Base-by-base conservation (phyloP, 2,797 vertebrate species). In the Hemitrygon akajei region DNA sequence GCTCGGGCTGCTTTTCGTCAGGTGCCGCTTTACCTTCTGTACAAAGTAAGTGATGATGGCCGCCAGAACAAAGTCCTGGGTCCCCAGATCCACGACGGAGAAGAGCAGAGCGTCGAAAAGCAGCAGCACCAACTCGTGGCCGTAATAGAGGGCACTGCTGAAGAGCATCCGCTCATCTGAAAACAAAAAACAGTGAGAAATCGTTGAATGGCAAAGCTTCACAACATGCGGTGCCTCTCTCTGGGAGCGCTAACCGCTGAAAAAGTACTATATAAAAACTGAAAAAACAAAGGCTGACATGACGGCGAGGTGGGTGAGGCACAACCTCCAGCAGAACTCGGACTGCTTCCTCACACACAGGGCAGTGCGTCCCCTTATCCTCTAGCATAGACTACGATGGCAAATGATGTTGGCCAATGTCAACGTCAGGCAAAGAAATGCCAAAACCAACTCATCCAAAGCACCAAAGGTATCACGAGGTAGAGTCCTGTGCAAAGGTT, bases 61-160 rank as follows among this genome's bases (percentile, higher is more conserved):
- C 0, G 94, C 91, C 94, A 94, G 86, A 22, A 63, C 7, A 0
- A 94, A 93, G 82, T 93, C 34, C 93, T 86, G 94, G 0, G 95
- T 94, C 56, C 84, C 94, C 93, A 94, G 94, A 27, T 91, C 87
- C 73, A 94, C 60, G 76, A 94, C 11, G 0, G 73, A 93, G 93
- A 94, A 95, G 3, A 95, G 93, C 71, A 95, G 22, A 0, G 0
- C 87, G 93, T 94, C 81, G 7, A 93, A 95, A 56, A 95, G 84
- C 0, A 93, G 93, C 3, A 94, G 93, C 2, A 94, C 11, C 66
- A 96, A 79, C 79, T 95, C 5, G 0, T 56, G 80, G 91, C 3
- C 0, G 0, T 94, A 94, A 94, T 93, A 95, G 66, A 96, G 63
- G 1, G 93, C 73, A 27, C 71, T 94, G 76, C 93, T 95, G 81